Evolutionary conservation across 2,113 vertebrate genomes (phyloP).

Genomic region (Microcebus ravelobensis): DNA sequence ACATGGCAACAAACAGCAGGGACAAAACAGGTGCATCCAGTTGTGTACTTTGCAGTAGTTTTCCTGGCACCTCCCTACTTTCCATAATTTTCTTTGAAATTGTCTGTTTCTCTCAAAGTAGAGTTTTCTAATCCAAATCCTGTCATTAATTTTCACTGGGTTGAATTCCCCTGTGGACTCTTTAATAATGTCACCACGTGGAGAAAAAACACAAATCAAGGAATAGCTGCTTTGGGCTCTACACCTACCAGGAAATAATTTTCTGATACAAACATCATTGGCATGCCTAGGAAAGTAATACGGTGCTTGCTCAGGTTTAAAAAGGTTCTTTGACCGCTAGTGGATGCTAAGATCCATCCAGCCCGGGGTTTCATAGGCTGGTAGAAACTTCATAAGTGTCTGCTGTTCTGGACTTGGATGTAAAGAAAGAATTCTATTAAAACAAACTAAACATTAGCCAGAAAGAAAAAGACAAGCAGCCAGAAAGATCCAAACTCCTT

Average conservation of each 20-base stretch:
- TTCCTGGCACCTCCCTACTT: not conserved
- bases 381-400: not conserved
- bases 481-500: not conserved
- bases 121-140: not conserved
- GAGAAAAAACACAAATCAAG: not conserved
- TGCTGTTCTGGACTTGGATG: not conserved
- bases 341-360: not conserved
- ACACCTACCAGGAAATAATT: not conserved
- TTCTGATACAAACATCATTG: not conserved
- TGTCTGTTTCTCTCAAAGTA: not conserved
- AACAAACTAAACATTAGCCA: not conserved
- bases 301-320: not conserved
- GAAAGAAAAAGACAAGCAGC: not conserved
- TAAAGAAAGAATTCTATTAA: not conserved
- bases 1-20: not conserved
- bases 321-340: not conserved
- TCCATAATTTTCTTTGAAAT: not conserved
- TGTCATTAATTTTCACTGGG: not conserved
- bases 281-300: not conserved
- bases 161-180: conserved; percentile 31
- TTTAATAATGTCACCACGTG: not conserved
- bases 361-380: not conserved
- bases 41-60: not conserved
- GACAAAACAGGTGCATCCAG: not conserved
- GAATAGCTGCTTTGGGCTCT: not conserved